Conservation (phyloP, 2,113 vertebrate species). For the Stegostoma tigrinum region DNA sequence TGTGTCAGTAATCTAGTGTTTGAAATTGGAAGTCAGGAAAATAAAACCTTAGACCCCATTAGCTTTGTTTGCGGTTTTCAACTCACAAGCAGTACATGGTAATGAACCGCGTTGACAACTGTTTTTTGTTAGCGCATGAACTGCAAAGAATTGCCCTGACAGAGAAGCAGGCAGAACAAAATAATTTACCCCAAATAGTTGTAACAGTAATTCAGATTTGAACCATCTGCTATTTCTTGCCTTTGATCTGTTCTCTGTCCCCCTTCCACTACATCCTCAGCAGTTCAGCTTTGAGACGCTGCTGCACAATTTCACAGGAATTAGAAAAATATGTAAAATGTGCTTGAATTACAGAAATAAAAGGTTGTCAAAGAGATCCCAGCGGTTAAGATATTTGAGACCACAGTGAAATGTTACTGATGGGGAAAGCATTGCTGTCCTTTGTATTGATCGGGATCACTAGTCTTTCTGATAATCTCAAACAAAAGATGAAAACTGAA, state of each 20-base stretch:
- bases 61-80: neutral
- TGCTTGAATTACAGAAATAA: neutral
- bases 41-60: neutral
- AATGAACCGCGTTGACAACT: neutral
- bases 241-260: neutral
- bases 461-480: neutral
- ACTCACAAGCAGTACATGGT: neutral
- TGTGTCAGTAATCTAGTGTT: neutral
- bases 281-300: neutral
- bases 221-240: neutral
- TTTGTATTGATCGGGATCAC: neutral
- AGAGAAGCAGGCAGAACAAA: neutral
- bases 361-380: neutral
- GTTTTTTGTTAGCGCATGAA: neutral
- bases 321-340: neutral
- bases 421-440: neutral
- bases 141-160: neutral
- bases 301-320: neutral
- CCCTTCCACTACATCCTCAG: neutral
- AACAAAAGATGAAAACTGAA: neutral
- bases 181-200: neutral
- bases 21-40: neutral
- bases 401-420: neutral
- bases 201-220: constrained; percentile 20
- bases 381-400: neutral